These are phyloP conservation scores for Telmatochromis brichardi DNA, from an alignment of 2,113 vertebrate species.

Conservation along the genomic window DNA sequence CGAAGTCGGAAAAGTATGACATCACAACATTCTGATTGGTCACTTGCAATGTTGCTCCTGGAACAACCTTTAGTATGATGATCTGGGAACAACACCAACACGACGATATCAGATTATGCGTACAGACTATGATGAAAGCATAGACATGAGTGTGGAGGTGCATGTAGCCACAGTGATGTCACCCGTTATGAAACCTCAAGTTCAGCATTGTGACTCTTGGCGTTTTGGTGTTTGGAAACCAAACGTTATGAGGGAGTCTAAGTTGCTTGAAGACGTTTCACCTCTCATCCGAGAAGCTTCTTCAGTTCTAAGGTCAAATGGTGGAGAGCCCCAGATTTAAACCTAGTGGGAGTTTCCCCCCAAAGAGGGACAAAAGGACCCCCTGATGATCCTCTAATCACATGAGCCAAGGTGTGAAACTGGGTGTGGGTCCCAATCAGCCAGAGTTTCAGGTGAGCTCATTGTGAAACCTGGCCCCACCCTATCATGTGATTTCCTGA, in stretches of 20 bases:
- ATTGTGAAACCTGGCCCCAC: background rate
- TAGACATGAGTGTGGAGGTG: background rate
- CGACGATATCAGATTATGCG: rapidly evolving
- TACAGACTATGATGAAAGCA: background rate
- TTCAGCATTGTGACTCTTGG: background rate
- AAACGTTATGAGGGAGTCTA: background rate
- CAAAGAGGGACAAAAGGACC: background rate
- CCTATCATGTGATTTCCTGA: rapidly evolving
- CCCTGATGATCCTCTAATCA: background rate
- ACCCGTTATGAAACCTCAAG: background rate
- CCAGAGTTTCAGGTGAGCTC: rapidly evolving
- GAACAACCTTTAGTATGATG: too few species aligned
- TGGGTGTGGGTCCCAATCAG: rapidly evolving
- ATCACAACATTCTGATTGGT: too few species aligned
- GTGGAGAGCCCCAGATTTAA: rapidly evolving
- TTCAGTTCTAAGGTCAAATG: background rate
- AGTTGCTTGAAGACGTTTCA: background rate
- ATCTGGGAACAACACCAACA: too few species aligned
- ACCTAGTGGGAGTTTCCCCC: rapidly evolving
- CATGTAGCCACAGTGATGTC: background rate
- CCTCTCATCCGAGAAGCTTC: rapidly evolving
- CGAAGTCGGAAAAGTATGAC: too few species aligned
- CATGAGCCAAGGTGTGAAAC: rapidly evolving
- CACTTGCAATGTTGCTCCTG: rapidly evolving
- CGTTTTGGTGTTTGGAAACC: background rate